Percentiles rank a stretch among this genome's conserved stretches.
phyloP scores from a whole-genome alignment of 1,140 invertebrate genomes.

The Zaprionus gabonicus region DNA sequence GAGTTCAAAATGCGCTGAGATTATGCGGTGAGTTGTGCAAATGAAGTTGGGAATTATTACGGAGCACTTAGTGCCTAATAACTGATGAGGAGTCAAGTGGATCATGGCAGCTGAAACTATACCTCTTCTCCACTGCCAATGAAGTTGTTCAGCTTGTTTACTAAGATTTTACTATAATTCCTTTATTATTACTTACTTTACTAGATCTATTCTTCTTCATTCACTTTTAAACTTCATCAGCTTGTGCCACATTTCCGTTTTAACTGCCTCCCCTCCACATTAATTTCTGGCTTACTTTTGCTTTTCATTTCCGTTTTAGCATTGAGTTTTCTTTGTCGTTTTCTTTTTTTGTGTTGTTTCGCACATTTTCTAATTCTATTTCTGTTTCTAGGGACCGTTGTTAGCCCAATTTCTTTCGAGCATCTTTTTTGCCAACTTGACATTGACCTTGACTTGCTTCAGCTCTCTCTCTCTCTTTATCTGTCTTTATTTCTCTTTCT shows the following conservation, averaged over 20 bases:
- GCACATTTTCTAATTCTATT: constrained; percentile 28
- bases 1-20: not conserved
- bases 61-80: not conserved
- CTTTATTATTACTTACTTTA: no score
- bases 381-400: constrained; percentile 21
- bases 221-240: not conserved
- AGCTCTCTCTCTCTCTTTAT: not conserved
- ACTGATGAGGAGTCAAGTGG: not conserved
- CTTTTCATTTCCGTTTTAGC: constrained; percentile 32
- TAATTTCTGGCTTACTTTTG: constrained; percentile 21
- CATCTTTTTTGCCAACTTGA: constrained; percentile 27
- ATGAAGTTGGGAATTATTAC: not conserved
- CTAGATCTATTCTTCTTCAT: not conserved
- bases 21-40: constrained; percentile 5
- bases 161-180: no score
- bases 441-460: constrained; percentile 62
- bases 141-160: no score
- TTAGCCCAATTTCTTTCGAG: constrained; percentile 37
- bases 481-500: not conserved
- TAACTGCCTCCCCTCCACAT: not conserved
- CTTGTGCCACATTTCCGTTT: constrained; percentile 25
- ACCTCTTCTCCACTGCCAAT: no score
- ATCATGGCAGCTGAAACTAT: not conserved
- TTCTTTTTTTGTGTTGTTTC: not conserved
- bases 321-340: not conserved